Conservation (phyloP, 2,113 vertebrate genomes). For the Haemorhous mexicanus region DNA sequence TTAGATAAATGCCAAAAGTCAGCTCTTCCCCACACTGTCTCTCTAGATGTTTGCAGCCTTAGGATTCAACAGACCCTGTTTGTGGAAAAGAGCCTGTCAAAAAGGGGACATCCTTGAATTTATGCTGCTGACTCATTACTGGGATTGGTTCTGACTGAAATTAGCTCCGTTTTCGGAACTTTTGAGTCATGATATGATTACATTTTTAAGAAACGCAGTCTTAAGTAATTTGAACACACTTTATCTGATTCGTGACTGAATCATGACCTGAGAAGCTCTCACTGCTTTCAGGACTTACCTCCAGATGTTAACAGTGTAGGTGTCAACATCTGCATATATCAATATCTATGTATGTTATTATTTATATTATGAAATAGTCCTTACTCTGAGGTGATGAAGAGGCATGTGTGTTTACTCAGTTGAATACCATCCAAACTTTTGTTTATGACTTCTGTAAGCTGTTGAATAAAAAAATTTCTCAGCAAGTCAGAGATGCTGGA, state of each 20-base stretch:
- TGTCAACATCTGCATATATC: background rate
- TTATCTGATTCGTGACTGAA: background rate
- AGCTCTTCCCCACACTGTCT: background rate
- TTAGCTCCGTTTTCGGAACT: background rate
- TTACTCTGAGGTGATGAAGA: background rate
- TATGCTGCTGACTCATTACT: background rate
- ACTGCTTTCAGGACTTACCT: background rate
- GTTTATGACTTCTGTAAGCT: background rate
- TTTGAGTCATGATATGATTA: background rate
- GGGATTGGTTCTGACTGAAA: background rate
- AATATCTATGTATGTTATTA: background rate
- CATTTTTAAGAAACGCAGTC: background rate
- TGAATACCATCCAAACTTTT: background rate
- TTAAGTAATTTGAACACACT: background rate
- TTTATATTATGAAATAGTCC: background rate
- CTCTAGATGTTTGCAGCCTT: background rate
- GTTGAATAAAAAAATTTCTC: background rate
- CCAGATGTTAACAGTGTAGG: background rate
- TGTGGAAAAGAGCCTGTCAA: background rate
- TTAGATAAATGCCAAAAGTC: background rate
- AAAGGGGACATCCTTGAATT: background rate
- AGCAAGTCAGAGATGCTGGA: background rate
- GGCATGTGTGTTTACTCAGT: background rate
- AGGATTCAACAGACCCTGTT: background rate
- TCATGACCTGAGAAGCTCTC: background rate